Conservation (phyloP, 1,140 invertebrate genomes). For the Temnothorax nylanderi region DNA sequence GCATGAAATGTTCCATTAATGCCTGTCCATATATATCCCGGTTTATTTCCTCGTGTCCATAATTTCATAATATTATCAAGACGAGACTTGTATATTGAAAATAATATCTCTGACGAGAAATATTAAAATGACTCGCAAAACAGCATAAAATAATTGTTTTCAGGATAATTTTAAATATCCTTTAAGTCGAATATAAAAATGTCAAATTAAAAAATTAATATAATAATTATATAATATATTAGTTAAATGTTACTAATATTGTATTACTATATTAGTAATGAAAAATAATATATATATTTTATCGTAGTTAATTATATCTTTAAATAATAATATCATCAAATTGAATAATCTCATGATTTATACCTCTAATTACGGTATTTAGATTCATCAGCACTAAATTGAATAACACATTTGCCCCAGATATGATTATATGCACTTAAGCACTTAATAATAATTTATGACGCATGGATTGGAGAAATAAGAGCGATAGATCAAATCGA, state of each 20-base stretch:
- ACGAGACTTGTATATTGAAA: neutral
- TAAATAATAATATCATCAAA: neutral
- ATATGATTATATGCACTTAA: neutral
- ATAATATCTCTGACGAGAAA: neutral
- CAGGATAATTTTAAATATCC: neutral
- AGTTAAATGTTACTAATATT: neutral
- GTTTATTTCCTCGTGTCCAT: slow-evolving; percentile 16
- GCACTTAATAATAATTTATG: slow-evolving; percentile 1
- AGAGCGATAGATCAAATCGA: neutral
- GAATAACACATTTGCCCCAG: neutral
- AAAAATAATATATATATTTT: neutral
- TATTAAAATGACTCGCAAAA: neutral
- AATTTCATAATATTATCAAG: slow-evolving; percentile 2
- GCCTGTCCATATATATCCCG: neutral
- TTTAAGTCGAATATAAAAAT: neutral
- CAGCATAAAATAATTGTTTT: neutral
- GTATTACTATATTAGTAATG: neutral
- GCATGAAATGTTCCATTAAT: neutral
- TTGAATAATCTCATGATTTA: neutral
- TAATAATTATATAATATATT: neutral
- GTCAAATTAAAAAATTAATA: slow-evolving; percentile 8
- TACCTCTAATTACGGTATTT: neutral
- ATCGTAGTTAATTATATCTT: neutral
- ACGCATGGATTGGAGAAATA: neutral
- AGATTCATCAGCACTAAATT: slow-evolving; percentile 1